phyloP scores from a whole-genome alignment of 2,113 vertebrate species.

The Callorhinus ursinus region DNA sequence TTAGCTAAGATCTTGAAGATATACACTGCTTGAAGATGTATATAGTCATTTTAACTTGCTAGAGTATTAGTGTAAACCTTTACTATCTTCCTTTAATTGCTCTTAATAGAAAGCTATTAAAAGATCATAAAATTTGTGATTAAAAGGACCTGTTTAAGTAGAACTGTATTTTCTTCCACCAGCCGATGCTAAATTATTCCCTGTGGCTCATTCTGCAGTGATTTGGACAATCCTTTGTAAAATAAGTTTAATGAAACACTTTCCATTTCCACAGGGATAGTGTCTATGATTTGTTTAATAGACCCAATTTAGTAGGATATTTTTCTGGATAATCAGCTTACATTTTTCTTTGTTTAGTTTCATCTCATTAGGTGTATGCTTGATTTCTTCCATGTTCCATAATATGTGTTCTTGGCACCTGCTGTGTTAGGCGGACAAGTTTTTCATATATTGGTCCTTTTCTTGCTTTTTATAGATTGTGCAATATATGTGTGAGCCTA shows the following conservation, averaged over 20 bases:
- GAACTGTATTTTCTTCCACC: constrained; percentile 26
- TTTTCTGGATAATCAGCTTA: constrained; percentile 27
- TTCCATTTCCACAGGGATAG: background rate
- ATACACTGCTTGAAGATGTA: background rate
- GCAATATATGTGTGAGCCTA: background rate
- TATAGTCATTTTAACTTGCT: background rate
- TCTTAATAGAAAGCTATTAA: constrained; percentile 64
- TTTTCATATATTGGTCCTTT: constrained; percentile 17
- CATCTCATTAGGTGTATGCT: background rate
- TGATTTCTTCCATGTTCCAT: background rate
- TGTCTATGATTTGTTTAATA: constrained; percentile 45
- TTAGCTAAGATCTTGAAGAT: constrained; percentile 9
- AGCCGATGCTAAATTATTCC: constrained; percentile 25
- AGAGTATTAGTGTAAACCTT: background rate
- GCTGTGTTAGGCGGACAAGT: background rate
- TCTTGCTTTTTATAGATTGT: constrained; percentile 59
- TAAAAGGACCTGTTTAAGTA: constrained; percentile 22
- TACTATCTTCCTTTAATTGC: constrained; percentile 22
- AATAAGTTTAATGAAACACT: constrained; percentile 31
- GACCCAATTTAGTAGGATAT: constrained; percentile 18
- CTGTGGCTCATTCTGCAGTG: background rate
- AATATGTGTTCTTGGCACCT: constrained; percentile 37
- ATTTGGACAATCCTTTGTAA: background rate
- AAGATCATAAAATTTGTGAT: constrained; percentile 64
- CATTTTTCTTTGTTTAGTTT: constrained; percentile 29